A percentile compares a stretch with the other conserved stretches of the same genome.
These are phyloP conservation scores for Axea sp. DNA, from an alignment of 2,888 invertebrate genomes.

Conservation along the genomic window DNA sequence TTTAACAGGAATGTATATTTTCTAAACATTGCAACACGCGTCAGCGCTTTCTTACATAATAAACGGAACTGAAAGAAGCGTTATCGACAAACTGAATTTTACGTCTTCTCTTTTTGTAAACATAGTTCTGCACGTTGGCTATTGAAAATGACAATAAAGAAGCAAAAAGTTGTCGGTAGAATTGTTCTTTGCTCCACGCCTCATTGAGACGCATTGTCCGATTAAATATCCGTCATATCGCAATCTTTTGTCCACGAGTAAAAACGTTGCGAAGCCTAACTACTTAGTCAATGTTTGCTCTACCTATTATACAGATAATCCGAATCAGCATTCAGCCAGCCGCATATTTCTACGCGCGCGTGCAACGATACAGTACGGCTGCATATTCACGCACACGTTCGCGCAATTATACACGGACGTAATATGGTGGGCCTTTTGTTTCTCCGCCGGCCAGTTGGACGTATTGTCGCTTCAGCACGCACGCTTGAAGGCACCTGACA, in stretches of 20 bases:
- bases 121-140: too few species aligned
- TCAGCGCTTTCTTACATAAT: too few species aligned
- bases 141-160: too few species aligned
- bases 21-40: too few species aligned
- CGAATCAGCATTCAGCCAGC: slow-evolving; percentile 30
- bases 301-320: slow-evolving; percentile 49
- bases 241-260: slow-evolving; percentile 35
- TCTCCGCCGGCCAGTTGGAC: slow-evolving; percentile 37
- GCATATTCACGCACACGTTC: slow-evolving; percentile 7
- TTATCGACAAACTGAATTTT: too few species aligned
- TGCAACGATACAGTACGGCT: slow-evolving; percentile 8
- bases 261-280: slow-evolving; percentile 21
- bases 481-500: slow-evolving; percentile 57
- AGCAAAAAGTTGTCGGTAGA: too few species aligned
- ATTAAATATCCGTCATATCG: slow-evolving; percentile 33
- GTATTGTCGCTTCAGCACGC: slow-evolving; percentile 60
- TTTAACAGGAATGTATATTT: too few species aligned
- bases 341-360: slow-evolving; percentile 24
- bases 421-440: slow-evolving; percentile 58
- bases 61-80: too few species aligned
- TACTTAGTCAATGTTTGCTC: slow-evolving; percentile 50
- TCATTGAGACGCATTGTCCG: slow-evolving; percentile 14
- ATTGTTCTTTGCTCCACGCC: too few species aligned
- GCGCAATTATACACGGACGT: slow-evolving; percentile 19
- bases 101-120: too few species aligned